Evolutionary conservation across 2,797 vertebrate genomes (phyloP), one percentile per base, ranked within the genome.

Genomic region (Zalophus californianus): DNA sequence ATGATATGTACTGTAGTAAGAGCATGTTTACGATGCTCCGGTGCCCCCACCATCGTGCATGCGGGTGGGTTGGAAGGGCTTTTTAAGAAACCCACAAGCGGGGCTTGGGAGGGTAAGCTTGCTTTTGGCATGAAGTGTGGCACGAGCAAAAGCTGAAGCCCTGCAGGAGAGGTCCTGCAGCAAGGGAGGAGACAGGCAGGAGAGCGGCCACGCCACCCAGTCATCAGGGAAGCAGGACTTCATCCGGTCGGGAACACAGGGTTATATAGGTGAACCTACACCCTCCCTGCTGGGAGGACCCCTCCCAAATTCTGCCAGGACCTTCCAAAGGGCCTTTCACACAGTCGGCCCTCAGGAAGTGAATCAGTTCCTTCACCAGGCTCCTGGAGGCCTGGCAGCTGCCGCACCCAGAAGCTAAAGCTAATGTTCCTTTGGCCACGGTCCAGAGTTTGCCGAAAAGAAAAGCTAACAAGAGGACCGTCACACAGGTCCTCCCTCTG

Each of bases 331-430:
- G 54, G 48, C 35, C 68, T 44, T 87, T 62, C 44, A 48, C 23
- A 0, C 1, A 32, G n/a, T 18, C 0, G 0, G 32, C 32, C 35
- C 56, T 85, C 79, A 56, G 91, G 90, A 96, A 89, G 75, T 70
- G 78, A 87, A 80, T 85, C 91, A 75, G 21, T 66, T 89, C 91
- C 95, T 54, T 86, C 60, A 41, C 89, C 21, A 38, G 96, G 21
- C 54, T 83, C 52, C 21, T 27, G 2, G n/a, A 72, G 54, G 16
- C 68, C 62, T 8, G 23, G n/a, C 12, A 41, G 73, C 52, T 32
- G 44, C 44, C 44, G 16, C 9, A 3, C 64, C 70, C 16, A 41
- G 44, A 64, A 72, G n/a, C 48, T 60, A 85, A 64, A 86, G 72
- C 18, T 35, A 38, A 56, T 48, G 60, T 29, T n/a, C 91, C 72